Conservation (phyloP, 2,888 invertebrate genomes). For the Polydrusus tereticollis region DNA sequence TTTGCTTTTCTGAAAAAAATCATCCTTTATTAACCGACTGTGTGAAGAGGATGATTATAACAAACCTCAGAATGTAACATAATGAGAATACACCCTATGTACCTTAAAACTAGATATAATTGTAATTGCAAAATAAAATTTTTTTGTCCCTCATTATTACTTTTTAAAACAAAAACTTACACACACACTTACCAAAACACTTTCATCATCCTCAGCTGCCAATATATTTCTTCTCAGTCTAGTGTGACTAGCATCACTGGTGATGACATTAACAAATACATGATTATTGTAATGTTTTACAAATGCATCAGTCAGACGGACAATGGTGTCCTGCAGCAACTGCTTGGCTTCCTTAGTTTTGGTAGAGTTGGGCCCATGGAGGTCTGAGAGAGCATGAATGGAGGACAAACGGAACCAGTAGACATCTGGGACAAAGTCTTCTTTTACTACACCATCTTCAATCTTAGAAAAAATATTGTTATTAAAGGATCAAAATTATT, state of each 20-base stretch:
- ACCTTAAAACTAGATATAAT: no score
- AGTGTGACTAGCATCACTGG: conserved; percentile 77
- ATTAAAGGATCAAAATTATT: not conserved
- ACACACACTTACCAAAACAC: no score
- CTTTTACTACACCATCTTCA: conserved; percentile 66
- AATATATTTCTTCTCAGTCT: conserved; percentile 67
- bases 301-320: conserved; percentile 70
- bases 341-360: conserved; percentile 76
- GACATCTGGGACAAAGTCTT: conserved; percentile 74
- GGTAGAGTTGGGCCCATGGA: conserved; percentile 76
- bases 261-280: conserved; percentile 75
- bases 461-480: conserved; percentile 44
- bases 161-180: no score
- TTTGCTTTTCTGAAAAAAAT: conserved; percentile 52
- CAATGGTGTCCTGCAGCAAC: conserved; percentile 71
- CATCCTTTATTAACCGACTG: conserved; percentile 11
- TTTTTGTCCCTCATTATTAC: not conserved
- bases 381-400: conserved; percentile 75
- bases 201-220: conserved; percentile 46
- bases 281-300: conserved; percentile 71
- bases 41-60: no score
- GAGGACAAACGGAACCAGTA: conserved; percentile 76
- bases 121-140: no score
- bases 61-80: no score
- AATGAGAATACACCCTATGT: no score